These are phyloP conservation scores for Tiliacea citrago DNA, from an alignment of 2,888 invertebrate genomes.

Conservation along the genomic window DNA sequence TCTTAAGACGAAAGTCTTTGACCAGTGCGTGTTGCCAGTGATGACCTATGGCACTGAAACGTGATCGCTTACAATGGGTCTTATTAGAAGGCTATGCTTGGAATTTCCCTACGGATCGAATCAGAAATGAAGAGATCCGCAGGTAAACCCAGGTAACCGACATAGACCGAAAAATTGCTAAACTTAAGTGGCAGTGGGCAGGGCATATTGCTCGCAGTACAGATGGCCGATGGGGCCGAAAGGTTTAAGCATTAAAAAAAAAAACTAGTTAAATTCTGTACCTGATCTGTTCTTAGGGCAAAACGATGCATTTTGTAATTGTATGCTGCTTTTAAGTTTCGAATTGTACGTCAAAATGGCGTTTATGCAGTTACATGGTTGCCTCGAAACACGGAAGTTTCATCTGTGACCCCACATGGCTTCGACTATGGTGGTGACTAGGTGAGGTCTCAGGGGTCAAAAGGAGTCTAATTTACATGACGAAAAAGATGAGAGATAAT, in stretches of 20 bases:
- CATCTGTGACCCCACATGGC: slow-evolving; percentile 13
- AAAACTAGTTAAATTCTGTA: neutral
- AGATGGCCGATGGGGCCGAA: too few species aligned
- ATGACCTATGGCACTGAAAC: too few species aligned
- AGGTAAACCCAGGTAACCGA: too few species aligned
- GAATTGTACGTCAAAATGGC: neutral
- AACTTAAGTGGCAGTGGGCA: too few species aligned
- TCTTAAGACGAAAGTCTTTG: too few species aligned
- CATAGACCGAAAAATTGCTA: too few species aligned
- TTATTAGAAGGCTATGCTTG: too few species aligned
- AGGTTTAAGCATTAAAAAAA: neutral
- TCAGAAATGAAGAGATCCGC: too few species aligned
- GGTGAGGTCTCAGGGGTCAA: slow-evolving; percentile 17
- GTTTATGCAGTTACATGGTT: neutral
- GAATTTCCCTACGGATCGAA: too few species aligned
- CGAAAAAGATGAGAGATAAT: slow-evolving; percentile 22
- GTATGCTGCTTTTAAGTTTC: neutral
- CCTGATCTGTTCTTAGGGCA: neutral
- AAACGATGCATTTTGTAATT: neutral
- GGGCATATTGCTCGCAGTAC: too few species aligned
- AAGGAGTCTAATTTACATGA: slow-evolving; percentile 16
- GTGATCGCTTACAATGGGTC: too few species aligned
- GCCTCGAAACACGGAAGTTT: slow-evolving; percentile 26
- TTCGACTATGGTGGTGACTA: neutral
- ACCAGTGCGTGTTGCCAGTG: too few species aligned